phyloP scores from a whole-genome alignment of 1,140 invertebrate species.

The Tribolium madens region DNA sequence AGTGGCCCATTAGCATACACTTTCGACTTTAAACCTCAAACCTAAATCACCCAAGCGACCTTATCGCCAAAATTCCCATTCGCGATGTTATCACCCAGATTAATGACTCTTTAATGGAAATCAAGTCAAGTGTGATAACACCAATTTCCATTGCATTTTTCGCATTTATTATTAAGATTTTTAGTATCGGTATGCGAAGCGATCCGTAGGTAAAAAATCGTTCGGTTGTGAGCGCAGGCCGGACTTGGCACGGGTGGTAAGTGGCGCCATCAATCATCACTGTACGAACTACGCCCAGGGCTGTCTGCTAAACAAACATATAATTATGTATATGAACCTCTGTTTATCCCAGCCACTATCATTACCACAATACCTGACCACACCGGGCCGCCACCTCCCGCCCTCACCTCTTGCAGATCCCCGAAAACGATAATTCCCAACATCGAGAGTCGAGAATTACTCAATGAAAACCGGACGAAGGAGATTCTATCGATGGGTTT shows the following conservation, averaged over 20 bases:
- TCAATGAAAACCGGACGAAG: conserved; percentile 40
- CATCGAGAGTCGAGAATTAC: conserved; percentile 26
- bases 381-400: conserved; percentile 30
- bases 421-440: conserved; percentile 49
- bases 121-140: no score
- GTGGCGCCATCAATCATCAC: conserved; percentile 65
- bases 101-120: no score
- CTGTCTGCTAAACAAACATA: conserved; percentile 67
- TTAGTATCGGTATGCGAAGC: not conserved
- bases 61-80: no score
- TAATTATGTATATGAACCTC: conserved; percentile 67
- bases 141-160: no score
- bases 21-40: no score
- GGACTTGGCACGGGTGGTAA: conserved; percentile 57
- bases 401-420: conserved; percentile 45
- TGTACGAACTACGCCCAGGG: conserved; percentile 64
- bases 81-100: no score
- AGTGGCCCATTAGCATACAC: no score
- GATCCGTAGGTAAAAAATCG: not conserved
- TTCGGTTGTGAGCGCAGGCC: conserved; percentile 10
- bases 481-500: conserved; percentile 23
- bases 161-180: no score
- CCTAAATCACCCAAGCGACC: no score
- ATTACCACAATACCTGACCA: conserved; percentile 51
- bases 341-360: conserved; percentile 60